Percentiles rank a stretch among this genome's conserved stretches.
Conservation (phyloP, 2,113 vertebrate genomes). For the Oenanthe melanoleuca region DNA sequence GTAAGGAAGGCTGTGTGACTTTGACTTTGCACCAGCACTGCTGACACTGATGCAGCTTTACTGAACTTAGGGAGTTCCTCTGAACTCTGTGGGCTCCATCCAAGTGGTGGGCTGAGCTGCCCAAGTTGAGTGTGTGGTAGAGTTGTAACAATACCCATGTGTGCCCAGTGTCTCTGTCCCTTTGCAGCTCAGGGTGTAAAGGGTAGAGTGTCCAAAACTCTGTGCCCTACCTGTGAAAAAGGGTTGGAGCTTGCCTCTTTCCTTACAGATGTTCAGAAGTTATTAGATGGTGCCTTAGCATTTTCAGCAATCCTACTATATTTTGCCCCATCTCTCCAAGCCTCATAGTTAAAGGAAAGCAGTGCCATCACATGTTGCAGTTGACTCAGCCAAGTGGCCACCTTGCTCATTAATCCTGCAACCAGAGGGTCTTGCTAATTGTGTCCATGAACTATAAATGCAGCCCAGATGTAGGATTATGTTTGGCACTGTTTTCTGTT, state of each 20-base stretch:
- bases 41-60: background rate
- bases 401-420: background rate
- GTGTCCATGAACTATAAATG: background rate
- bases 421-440: background rate
- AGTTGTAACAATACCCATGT: background rate
- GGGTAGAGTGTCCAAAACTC: background rate
- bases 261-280: background rate
- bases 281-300: background rate
- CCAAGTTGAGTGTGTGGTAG: background rate
- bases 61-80: background rate
- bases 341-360: background rate
- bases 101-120: background rate
- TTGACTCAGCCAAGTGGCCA: background rate
- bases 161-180: background rate
- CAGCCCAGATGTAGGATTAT: background rate
- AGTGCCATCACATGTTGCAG: background rate
- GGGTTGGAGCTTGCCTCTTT: background rate
- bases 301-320: background rate
- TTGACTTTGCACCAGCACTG: background rate
- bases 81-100: accelerated
- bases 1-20: background rate
- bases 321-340: background rate
- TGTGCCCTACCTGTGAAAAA: background rate
- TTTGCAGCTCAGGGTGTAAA: background rate
- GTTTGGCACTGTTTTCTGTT: background rate